phyloP scores from a whole-genome alignment of 2,113 vertebrate genomes.

The Brienomyrus longianalis region DNA sequence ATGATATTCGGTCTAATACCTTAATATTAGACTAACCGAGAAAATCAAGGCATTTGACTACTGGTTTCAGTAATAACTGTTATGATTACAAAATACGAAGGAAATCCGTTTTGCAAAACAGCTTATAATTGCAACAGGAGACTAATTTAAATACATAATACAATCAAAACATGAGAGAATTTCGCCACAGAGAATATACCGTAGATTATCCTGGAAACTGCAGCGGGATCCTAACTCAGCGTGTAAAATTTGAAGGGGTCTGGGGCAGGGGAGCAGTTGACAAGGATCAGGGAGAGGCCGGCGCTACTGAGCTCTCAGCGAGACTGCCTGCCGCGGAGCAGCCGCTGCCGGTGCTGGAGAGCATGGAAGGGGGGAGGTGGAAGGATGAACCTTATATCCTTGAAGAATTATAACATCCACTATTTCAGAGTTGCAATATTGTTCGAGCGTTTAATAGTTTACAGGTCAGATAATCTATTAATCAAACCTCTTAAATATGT shows the following conservation, averaged over 20 bases:
- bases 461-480: constrained; percentile 5
- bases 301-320: constrained; percentile 48
- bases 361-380: constrained; percentile 48
- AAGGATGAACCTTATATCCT: constrained; percentile 43
- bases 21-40: neutral
- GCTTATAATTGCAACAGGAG: constrained; percentile 29
- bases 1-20: neutral
- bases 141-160: constrained; percentile 37
- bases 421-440: neutral
- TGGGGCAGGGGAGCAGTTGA: constrained; percentile 47
- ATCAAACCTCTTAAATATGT: constrained; percentile 1
- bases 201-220: constrained; percentile 48
- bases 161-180: constrained; percentile 61
- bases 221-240: constrained; percentile 33
- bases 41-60: constrained; percentile 22
- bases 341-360: constrained; percentile 45
- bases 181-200: constrained; percentile 46
- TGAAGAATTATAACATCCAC: constrained; percentile 50
- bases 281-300: constrained; percentile 48
- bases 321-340: constrained; percentile 47
- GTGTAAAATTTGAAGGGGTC: constrained; percentile 40
- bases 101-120: neutral
- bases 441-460: constrained; percentile 5
- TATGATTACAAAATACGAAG: constrained; percentile 29
- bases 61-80: neutral